phyloP scores from a whole-genome alignment of 2,797 vertebrate species.

The Gymnopithys bicolor region DNA sequence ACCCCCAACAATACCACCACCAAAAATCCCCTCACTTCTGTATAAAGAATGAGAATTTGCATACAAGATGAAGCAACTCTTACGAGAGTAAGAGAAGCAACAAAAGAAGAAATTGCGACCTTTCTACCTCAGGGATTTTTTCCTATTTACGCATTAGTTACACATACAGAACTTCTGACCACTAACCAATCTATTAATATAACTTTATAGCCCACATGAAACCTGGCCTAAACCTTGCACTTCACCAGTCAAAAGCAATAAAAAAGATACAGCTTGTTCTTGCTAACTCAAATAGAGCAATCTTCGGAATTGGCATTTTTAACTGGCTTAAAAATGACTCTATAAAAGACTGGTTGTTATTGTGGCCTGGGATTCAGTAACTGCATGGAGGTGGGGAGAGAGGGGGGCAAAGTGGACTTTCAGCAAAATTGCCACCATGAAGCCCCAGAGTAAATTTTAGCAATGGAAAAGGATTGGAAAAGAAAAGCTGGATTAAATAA shows the following conservation, averaged over 20 bases:
- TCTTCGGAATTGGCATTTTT: constrained; percentile 55
- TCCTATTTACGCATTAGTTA: constrained; percentile 43
- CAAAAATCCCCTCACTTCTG: neutral
- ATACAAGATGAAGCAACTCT: neutral
- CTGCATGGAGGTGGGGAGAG: neutral
- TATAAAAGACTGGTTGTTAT: constrained; percentile 36
- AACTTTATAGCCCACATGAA: constrained; percentile 29
- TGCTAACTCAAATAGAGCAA: constrained; percentile 50
- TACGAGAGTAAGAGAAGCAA: neutral
- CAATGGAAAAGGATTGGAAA: neutral
- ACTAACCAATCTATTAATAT: constrained; percentile 46
- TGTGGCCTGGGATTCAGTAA: neutral
- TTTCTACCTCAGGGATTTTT: neutral
- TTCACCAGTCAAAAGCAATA: constrained; percentile 47
- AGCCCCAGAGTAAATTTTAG: neutral
- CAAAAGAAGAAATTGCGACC: neutral
- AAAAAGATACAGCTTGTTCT: constrained; percentile 66
- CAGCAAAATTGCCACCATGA: neutral
- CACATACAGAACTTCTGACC: constrained; percentile 27
- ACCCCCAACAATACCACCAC: neutral
- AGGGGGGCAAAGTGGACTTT: neutral
- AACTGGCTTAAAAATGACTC: constrained; percentile 60
- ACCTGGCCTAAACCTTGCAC: constrained; percentile 36
- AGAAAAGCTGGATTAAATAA: neutral
- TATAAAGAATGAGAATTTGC: constrained; percentile 35